Conservation (phyloP, 2,888 invertebrate genomes). For the Phrixothrix hirtus region DNA sequence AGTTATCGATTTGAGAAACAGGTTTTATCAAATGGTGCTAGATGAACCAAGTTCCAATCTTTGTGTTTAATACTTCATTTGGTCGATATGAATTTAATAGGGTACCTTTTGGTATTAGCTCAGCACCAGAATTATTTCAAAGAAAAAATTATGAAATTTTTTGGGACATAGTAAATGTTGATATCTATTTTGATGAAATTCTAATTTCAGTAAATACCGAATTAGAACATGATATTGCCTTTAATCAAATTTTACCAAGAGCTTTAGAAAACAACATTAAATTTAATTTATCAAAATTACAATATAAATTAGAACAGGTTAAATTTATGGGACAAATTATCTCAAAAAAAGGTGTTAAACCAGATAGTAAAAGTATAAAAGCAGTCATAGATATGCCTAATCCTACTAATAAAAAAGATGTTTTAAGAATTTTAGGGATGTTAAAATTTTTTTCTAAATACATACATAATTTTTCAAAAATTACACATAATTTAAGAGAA, state of each 20-base stretch:
- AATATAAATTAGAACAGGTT: too few species aligned
- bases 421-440: constrained; percentile 28
- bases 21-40: constrained; percentile 25
- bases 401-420: constrained; percentile 27
- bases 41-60: constrained; percentile 22
- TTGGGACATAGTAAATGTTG: too few species aligned
- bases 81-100: too few species aligned
- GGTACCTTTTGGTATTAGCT: constrained; percentile 21
- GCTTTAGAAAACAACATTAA: not conserved
- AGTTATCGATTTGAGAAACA: constrained; percentile 6
- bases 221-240: not conserved
- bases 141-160: constrained; percentile 3
- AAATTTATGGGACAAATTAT: too few species aligned
- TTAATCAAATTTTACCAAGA: too few species aligned
- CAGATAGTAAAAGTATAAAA: constrained; percentile 21
- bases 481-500: constrained; percentile 24
- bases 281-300: not conserved
- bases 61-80: constrained; percentile 32
- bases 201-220: not conserved
- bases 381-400: constrained; percentile 19
- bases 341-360: constrained; percentile 21
- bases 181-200: too few species aligned
- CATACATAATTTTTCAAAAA: constrained; percentile 28
- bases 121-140: too few species aligned
- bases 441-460: constrained; percentile 34